Conservation (phyloP, 2,113 vertebrate species). For the Microtus pennsylvanicus region DNA sequence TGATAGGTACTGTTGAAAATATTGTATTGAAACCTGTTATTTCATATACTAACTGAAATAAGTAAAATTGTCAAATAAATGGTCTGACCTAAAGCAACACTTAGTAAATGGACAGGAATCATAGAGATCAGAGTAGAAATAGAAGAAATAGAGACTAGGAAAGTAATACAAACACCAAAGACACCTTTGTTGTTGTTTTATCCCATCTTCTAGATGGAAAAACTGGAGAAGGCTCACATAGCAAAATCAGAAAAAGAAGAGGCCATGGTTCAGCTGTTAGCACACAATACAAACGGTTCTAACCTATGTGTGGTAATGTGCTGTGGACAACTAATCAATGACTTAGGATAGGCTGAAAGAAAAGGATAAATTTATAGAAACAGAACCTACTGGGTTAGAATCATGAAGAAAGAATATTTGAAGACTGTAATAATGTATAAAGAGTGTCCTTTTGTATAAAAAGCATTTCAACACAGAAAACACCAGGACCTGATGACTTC, state of each 20-base stretch:
- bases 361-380: background rate
- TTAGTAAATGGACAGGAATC: background rate
- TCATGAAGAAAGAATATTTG: background rate
- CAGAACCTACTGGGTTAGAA: no score
- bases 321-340: background rate
- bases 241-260: background rate
- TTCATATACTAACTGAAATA: background rate
- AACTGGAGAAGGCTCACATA: background rate
- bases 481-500: background rate
- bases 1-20: background rate
- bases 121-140: background rate
- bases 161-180: background rate
- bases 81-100: background rate
- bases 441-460: background rate
- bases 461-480: background rate
- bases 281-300: background rate
- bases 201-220: background rate
- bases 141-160: background rate
- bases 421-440: background rate
- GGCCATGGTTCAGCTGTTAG: background rate
- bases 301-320: no score
- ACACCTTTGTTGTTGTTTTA: background rate
- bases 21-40: background rate
- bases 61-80: background rate
- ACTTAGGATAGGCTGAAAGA: background rate